A percentile compares a stretch with the other conserved stretches of the same genome.
phyloP scores from a whole-genome alignment of 53 echinoderm and acorn worm genomes.

The Henricia sp. region DNA sequence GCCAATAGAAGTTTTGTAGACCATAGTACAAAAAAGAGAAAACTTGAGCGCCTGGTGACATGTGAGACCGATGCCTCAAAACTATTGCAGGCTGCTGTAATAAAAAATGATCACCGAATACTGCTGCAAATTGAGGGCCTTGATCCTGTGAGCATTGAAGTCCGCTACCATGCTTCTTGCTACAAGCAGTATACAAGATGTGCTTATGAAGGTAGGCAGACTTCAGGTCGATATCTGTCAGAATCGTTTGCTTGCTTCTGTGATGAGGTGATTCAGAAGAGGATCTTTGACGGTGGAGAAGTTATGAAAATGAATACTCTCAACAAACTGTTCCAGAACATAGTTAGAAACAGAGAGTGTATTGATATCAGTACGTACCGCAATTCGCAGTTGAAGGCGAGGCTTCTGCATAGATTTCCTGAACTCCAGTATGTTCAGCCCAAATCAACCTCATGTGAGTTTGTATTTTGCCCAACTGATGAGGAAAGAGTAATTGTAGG shows the following conservation, averaged over 20 bases:
- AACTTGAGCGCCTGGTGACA: slow-evolving; percentile 24
- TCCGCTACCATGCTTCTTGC: slow-evolving; percentile 47
- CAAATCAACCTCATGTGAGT: slow-evolving; percentile 23
- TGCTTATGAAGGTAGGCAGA: slow-evolving; percentile 29
- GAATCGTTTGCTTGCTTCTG: slow-evolving; percentile 21
- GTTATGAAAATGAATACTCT: slow-evolving; percentile 16
- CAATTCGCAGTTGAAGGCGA: slow-evolving; percentile 38
- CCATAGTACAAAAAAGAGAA: not conserved
- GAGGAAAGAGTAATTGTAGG: slow-evolving; percentile 18
- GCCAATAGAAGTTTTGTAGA: not conserved
- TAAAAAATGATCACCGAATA: slow-evolving; percentile 8
- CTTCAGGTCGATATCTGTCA: slow-evolving; percentile 8
- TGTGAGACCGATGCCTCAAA: slow-evolving; percentile 35
- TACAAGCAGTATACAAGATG: slow-evolving; percentile 33
- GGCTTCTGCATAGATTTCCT: slow-evolving; percentile 25
- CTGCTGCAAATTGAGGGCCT: slow-evolving; percentile 32
- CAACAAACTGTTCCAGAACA: slow-evolving; percentile 25
- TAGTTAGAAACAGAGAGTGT: slow-evolving; percentile 14
- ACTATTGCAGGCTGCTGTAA: slow-evolving; percentile 25
- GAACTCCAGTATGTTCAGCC: slow-evolving; percentile 53
- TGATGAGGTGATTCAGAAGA: slow-evolving; percentile 20
- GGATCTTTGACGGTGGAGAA: slow-evolving; percentile 25
- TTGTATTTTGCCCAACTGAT: slow-evolving; percentile 33
- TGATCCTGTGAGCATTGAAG: slow-evolving; percentile 44
- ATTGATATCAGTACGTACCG: slow-evolving; percentile 34